phyloP scores from a whole-genome alignment of 2,113 vertebrate genomes.

The Ondatra zibethicus region DNA sequence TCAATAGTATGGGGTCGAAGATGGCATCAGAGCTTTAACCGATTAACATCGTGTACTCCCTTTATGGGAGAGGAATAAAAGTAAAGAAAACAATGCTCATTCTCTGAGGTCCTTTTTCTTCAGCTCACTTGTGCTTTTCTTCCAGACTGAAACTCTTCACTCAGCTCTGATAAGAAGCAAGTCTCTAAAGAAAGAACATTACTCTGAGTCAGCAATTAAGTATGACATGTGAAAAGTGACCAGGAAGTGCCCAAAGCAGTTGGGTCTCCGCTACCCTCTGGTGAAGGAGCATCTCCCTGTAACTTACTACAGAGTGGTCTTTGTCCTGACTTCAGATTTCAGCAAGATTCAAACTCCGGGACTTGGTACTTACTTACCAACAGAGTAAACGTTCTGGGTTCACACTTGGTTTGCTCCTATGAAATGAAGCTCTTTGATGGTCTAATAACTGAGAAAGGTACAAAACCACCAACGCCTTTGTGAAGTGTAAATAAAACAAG shows the following conservation, averaged over 20 bases:
- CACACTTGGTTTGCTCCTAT: slow-evolving; percentile 59
- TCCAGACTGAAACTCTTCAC: neutral
- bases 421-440: slow-evolving; percentile 42
- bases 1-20: neutral
- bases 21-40: neutral
- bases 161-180: slow-evolving; percentile 39
- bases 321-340: neutral
- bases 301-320: neutral
- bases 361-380: neutral
- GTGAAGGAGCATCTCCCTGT: neutral
- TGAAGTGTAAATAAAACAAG: slow-evolving; percentile 44
- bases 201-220: slow-evolving; percentile 57
- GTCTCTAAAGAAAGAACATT: slow-evolving; percentile 30
- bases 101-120: neutral
- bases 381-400: slow-evolving; percentile 47
- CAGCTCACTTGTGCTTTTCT: neutral
- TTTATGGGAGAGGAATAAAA: neutral
- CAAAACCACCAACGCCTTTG: slow-evolving; percentile 30
- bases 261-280: neutral
- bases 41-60: neutral
- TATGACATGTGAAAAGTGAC: slow-evolving; percentile 27
- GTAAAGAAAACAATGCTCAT: slow-evolving; percentile 24
- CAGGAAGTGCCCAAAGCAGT: neutral
- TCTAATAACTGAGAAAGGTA: slow-evolving; percentile 58
- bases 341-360: slow-evolving; percentile 56